Conservation (phyloP, 2,113 vertebrate species). For the Litocranius walleri region DNA sequence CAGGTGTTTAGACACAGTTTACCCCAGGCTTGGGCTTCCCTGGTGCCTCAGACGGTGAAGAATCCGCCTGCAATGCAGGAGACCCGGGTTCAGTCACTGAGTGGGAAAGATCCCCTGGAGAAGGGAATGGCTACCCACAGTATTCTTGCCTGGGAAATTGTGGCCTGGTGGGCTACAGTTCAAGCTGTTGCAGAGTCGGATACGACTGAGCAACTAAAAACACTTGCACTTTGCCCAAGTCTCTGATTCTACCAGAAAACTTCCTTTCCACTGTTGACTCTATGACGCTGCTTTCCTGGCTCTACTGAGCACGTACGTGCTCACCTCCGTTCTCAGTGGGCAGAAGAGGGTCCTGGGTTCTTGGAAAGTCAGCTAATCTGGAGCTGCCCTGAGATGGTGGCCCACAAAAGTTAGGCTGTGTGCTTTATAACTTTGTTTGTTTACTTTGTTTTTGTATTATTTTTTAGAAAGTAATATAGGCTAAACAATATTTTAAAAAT, state of each 20-base stretch:
- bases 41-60: background rate
- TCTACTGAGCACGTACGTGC: background rate
- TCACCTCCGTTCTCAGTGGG: background rate
- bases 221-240: background rate
- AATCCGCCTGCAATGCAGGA: background rate
- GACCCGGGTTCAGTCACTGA: background rate
- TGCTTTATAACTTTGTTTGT: background rate
- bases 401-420: background rate
- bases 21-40: background rate
- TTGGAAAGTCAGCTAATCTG: background rate
- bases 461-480: constrained; percentile 7
- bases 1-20: background rate
- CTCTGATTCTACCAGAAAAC: background rate
- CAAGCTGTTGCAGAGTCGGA: background rate
- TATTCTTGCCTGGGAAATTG: background rate
- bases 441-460: background rate
- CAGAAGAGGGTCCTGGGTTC: background rate
- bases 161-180: background rate
- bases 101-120: background rate
- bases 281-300: background rate
- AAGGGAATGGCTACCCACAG: background rate
- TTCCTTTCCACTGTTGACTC: background rate
- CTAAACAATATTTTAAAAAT: constrained; percentile 28
- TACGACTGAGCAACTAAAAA: background rate
- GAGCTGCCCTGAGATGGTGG: background rate